phyloP scores from a whole-genome alignment of 92 coral and sea anemone species.

The Virgularia gustaviana region DNA sequence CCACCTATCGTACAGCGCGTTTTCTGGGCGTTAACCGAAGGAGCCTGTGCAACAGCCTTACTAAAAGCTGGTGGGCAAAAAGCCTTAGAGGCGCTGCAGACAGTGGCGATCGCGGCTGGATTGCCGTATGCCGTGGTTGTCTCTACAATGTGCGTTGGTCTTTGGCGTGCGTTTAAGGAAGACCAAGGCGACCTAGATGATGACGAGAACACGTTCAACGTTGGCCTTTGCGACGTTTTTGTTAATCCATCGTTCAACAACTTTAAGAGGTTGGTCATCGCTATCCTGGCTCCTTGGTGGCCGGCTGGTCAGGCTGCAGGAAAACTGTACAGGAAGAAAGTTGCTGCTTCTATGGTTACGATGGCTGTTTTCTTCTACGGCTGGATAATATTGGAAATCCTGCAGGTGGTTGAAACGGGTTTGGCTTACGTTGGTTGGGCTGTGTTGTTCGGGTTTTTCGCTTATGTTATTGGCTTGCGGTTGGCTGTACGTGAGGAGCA shows the following conservation, averaged over 20 bases:
- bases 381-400: conserved; percentile 53
- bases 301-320: conserved; percentile 62
- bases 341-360: conserved; percentile 51
- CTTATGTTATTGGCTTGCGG: conserved; percentile 61
- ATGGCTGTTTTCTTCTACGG: conserved; percentile 58
- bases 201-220: conserved; percentile 51
- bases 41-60: conserved; percentile 70
- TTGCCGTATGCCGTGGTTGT: conserved; percentile 66
- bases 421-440: conserved; percentile 67
- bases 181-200: conserved; percentile 71
- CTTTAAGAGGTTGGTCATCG: conserved; percentile 35
- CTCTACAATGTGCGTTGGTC: conserved; percentile 65
- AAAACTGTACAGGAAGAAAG: conserved; percentile 46
- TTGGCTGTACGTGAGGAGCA: conserved; percentile 67
- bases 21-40: conserved; percentile 86
- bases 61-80: conserved; percentile 69
- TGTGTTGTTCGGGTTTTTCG: conserved; percentile 58
- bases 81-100: conserved; percentile 72
- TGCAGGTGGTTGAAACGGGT: conserved; percentile 52
- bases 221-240: conserved; percentile 65
- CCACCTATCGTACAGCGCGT: conserved; percentile 79
- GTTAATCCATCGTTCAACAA: conserved; percentile 45
- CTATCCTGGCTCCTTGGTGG: conserved; percentile 63
- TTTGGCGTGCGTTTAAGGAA: conserved; percentile 68
- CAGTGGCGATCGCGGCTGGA: conserved; percentile 75